Base-by-base conservation (phyloP, 1,140 invertebrate species). In the Diorhabda sublineata region DNA sequence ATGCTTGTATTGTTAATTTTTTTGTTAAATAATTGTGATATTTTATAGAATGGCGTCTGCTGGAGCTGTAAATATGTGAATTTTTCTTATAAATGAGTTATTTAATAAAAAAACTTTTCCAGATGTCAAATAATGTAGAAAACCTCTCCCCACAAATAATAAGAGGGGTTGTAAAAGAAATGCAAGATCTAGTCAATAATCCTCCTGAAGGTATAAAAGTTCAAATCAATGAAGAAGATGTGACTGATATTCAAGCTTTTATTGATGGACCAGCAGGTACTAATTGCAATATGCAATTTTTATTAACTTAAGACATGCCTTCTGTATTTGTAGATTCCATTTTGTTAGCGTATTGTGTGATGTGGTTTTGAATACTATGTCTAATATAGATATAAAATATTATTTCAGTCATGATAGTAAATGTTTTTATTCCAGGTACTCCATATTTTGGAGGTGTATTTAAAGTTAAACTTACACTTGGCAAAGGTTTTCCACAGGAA, bases 81-180 rank as follows among this genome's bases (percentile, higher is more conserved):
- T 69, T 58, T 45, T 52, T n/a, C 3, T 59, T 52, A 41, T n/a
- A 59, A 67, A 42, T 52, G 9, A 61, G 4, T 7, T 26, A 42
- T 11, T 58, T 26, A 41, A 41, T 66, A 57, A n/a, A 45, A n/a
- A 5, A 4, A 45, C 61, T 43, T 5, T 70, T 73, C 69, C 74
- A 90, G 88, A 89, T 90, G 82, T 92, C 91, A 42, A 96, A 96
- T 84, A 96, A 96, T 84, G 92, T 96, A 67, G 95, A 97, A 84
- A 97, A 97, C 84, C 82, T 96, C 65, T 94, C 94, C 64, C 95
- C 95, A n/a, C 93, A 96, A 85, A 92, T 93, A 59, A 94, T 96
- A 52, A 83, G 94, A 45, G 87, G 90, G 78, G 90, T 97, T 58
- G 87, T 89, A 42, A 92, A 92, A 81, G 94, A 97, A 84, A 86